Base-by-base conservation (phyloP, 2,113 vertebrate genomes). In the Lipophrys pholis region DNA sequence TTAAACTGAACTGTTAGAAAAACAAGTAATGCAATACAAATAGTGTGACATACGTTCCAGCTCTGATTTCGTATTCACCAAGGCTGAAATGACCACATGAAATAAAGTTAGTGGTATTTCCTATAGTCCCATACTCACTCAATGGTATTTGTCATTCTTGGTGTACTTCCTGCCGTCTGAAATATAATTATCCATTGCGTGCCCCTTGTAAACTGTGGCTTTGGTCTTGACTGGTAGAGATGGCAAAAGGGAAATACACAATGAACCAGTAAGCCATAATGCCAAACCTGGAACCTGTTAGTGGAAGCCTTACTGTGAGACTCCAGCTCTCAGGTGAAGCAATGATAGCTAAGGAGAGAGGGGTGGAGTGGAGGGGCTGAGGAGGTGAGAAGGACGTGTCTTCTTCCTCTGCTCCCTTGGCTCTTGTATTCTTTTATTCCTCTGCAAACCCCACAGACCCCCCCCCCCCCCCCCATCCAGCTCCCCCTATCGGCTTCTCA, bases 41-140 rank as follows among this genome's bases (percentile, higher is more conserved):
- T 50, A 6, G 52, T 12, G 11, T 9, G 10, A 41, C 51, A 2
- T 63, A 17, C 49, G 16, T 38, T 52, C 55, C 16, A 39, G 10
- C 21, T 39, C 38, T 56, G 11, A 79, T 83, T 78, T 58, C 48
- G 68, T 78, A 77, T 80, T 77, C 58, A 69, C 70, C 55, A 30
- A 15, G 78, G 58, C 73, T 62, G 21, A 35, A 11, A 60, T 77
- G 75, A 76, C 42, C 52, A 81, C 61, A 55, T 79, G 16, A 57
- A 81, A 65, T 55, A 74, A 61, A 52, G 1, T 30, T 0, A 35
- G 14, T 48, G 38, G 16, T 38, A 21, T 63, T 12, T 58, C 17
- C 61, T 40, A 30, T 30, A 30, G 4, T 30, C 2, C 2, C 21
- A 12, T 61, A 50, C 46, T 62, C 43, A 61, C 0, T 54, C 21